Percentiles rank a stretch among this genome's conserved stretches.
phyloP scores from a whole-genome alignment of 2,113 vertebrate species.

The Corythornis vintsioides region DNA sequence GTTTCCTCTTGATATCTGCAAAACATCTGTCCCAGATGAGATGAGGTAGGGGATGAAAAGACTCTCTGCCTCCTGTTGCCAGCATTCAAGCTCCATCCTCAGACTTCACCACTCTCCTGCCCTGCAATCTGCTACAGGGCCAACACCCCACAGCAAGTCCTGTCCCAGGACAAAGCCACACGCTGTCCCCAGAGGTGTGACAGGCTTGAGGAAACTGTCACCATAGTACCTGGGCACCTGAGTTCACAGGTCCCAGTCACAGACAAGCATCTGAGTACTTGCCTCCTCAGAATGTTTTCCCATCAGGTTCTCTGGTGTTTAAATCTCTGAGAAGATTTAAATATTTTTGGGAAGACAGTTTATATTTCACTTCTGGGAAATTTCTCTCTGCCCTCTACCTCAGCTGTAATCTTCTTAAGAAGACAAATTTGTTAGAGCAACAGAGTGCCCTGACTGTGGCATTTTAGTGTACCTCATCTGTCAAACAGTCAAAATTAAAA shows the following conservation, averaged over 20 bases:
- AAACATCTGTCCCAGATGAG: neutral
- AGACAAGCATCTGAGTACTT: accelerated
- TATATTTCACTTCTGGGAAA: neutral
- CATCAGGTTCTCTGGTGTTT: neutral
- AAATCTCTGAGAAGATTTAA: neutral
- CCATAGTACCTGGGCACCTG: accelerated
- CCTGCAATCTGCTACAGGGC: neutral
- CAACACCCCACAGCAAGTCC: accelerated
- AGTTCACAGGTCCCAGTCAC: neutral
- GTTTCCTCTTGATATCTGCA: neutral
- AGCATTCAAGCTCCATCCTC: neutral
- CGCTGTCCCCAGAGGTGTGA: accelerated
- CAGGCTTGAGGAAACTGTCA: neutral
- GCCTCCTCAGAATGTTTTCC: neutral
- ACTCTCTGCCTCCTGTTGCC: neutral
- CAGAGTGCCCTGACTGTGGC: neutral
- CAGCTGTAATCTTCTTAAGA: neutral
- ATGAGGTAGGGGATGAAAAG: accelerated
- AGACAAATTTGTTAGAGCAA: neutral
- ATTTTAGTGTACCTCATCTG: neutral
- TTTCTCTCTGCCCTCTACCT: neutral
- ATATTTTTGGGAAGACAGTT: neutral
- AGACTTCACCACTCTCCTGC: neutral
- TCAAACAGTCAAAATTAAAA: neutral
- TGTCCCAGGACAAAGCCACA: neutral